Base-by-base conservation (phyloP, 2,797 vertebrate genomes). In the Cebuella pygmaea region DNA sequence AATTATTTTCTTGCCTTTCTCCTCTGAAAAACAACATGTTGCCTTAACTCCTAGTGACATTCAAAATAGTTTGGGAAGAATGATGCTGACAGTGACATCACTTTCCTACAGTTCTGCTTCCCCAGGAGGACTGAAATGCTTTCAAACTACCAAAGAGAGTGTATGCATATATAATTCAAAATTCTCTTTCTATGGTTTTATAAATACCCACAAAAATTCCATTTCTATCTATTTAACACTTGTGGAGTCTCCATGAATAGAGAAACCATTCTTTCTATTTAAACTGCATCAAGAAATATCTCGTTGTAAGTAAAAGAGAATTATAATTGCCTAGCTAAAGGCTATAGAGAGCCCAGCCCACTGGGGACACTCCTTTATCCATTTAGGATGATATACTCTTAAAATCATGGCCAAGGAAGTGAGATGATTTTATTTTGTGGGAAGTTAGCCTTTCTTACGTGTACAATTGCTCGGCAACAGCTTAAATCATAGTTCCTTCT, bases 1-100 rank as follows among this genome's bases (percentile, higher is more conserved):
- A 96, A 96, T 97, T 97, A 94, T 96, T 95, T 93, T 89, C n/a
- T 84, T 93, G 78, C 50, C 24, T 94, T 79, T 86, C 44, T 94
- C 30, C 9, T 41, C 72, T 93, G 39, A 93, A 96, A 97, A 90
- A 90, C 83, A 96, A 59, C 41, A 91, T 78, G 78, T 70, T 96
- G 61, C 75, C 92, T 94, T 97, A 84, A 95, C 44, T 97, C 75
- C 55, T 85, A 76, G 82, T 91, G 92, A 95, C 19, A 89, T 96
- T 88, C 78, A 94, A 88, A 96, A 93, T 93, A 92, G 46, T 67
- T 86, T 30, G 61, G 50, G 75, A 90, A 78, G 27, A 41, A 48
- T 30, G 41, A 81, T 74, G 59, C 84, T 64, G 90, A 76, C 24
- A 64, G 67, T 8, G 75, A 61, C 44, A 83, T 55, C 72, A 86